Evolutionary conservation across 2,113 vertebrate species (phyloP), one percentile per base, ranked within the genome.

Genomic region (Neopipo cinnamomea): DNA sequence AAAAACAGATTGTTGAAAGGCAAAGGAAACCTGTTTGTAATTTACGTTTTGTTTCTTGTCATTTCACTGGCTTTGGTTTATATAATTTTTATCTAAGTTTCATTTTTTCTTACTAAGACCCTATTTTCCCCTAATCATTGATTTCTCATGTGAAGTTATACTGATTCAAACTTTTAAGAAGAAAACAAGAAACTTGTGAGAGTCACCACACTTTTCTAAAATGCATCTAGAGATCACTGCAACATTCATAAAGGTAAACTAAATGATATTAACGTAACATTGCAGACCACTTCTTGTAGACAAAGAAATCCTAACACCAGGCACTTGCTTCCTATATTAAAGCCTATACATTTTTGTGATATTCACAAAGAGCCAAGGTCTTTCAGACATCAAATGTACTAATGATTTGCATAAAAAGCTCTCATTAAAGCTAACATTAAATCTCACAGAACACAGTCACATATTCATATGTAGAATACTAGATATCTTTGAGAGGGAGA

Each of bases 1-100:
- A 62, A 84, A 93, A 95, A 85, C 8, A 93, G 23, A 74, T 11
- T 15, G 14, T 41, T 96, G 52, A 88, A 85, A 85, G 41, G 56
- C 58, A 86, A 88, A 71, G 28, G 28, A 78, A 88, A 68, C 9
- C 3, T 21, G 7, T 8, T 55, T 67, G 22, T 23, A 77, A 53
- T 62, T 33, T 42, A n/a, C 5, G 16, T 46, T 84, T 91, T 56
- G 3, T 41, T 86, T 81, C 52, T 33, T 89, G 11, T 50, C 1
- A 56, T 79, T 70, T 61, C 14, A 50, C 9, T 71, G 4, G 1
- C 35, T n/a, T 33, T 65, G 14, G 27, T 62, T 55, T 59, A 9
- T 5, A 44, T 4, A 1, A 39, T 12, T 74, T 66, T 27, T 4
- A n/a, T 2, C 0, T 42, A 73, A 59, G 14, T 33, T 62, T 14